Percentiles rank a stretch among this genome's conserved stretches.
Conservation (phyloP, 2,888 invertebrate species). For the Frankliniella intonsa region DNA sequence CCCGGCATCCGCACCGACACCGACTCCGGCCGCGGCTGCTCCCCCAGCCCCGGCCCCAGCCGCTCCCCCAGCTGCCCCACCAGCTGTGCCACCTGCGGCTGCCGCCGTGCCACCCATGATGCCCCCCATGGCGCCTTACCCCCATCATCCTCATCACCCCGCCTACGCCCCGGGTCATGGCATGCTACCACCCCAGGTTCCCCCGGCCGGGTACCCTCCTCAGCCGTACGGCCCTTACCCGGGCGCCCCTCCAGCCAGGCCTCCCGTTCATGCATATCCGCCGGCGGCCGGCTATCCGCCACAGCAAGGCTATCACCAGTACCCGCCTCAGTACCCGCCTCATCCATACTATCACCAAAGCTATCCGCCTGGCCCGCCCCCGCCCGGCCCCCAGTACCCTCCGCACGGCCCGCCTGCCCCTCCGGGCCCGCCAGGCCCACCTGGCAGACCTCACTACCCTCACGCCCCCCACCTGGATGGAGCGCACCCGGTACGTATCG, state of each 20-base stretch:
- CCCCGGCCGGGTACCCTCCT: constrained; percentile 38
- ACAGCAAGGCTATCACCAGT: constrained; percentile 37
- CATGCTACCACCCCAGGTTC: constrained; percentile 40
- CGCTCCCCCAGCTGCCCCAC: constrained; percentile 42
- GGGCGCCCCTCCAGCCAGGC: constrained; percentile 33
- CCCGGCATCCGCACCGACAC: constrained; percentile 31
- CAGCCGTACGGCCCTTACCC: constrained; percentile 44
- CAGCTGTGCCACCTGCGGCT: constrained; percentile 39
- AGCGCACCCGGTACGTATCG: constrained; percentile 14
- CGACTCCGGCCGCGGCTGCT: constrained; percentile 37
- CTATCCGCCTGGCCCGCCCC: constrained; percentile 51
- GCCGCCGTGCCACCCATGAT: constrained; percentile 40
- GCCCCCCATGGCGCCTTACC: constrained; percentile 36
- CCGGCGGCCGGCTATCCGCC: constrained; percentile 31
- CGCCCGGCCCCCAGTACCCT: constrained; percentile 54
- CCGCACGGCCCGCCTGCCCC: constrained; percentile 47
- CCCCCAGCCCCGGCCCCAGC: constrained; percentile 44
- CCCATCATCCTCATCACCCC: constrained; percentile 33
- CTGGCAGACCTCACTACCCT: background rate
- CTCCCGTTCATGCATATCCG: constrained; percentile 28
- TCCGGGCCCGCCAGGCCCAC: constrained; percentile 36
- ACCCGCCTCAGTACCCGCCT: constrained; percentile 53
- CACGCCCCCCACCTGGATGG: constrained; percentile 16
- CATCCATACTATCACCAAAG: constrained; percentile 49
- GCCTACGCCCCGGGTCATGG: constrained; percentile 35